Base-by-base conservation (phyloP, 92 coral and sea anemone genomes). In the Palythoa grandiflora region DNA sequence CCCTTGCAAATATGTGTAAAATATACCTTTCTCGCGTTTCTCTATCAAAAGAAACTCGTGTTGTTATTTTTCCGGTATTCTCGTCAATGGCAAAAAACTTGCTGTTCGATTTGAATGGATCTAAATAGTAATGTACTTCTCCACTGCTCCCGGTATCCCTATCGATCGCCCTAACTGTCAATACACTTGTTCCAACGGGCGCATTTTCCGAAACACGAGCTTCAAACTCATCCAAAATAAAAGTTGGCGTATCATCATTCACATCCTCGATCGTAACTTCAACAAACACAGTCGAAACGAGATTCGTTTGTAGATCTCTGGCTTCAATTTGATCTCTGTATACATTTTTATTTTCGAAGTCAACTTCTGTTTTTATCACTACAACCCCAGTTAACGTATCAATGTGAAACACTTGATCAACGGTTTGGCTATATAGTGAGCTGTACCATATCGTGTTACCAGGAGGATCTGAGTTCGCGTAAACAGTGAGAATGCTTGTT, bases 171-270 rank as follows among this genome's bases (percentile, higher is more conserved):
- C 89, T 68, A 1, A 96, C 81, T 6, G 74, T 89, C 0, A 96
- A 61, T 2, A 96, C 93, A 4, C 86, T 89, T 2, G 96, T 85
- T 0, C 95, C 95, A 59, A 65, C 48, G 0, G 96, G 94, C 4
- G 97, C 83, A 77, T 93, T 91, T 88, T 97, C 99, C 3, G 78
- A 60, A 28, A 95, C 92, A 2, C 96, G 88, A 38, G 86, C 96
- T 28, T 63, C 83, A 48, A 90, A 96, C 37, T 8, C 59, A 1
- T 84, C 93, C 85, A 87, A 75, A 40, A 72, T 77, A 71, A 97
- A 97, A 16, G 77, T 89, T 48, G 99, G 99, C 1, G 97, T 54
- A 83, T 95, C 92, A 68, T 97, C 99, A 72, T 97, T 97, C 47
- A 89, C 87, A 71, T 97, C 98, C 12, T 15, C 21, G 20, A 97